Percentiles rank a stretch among this genome's conserved stretches.
These are phyloP conservation scores for Lutjanus argentimaculatus DNA, from an alignment of 2,797 vertebrate species.

Conservation along the genomic window DNA sequence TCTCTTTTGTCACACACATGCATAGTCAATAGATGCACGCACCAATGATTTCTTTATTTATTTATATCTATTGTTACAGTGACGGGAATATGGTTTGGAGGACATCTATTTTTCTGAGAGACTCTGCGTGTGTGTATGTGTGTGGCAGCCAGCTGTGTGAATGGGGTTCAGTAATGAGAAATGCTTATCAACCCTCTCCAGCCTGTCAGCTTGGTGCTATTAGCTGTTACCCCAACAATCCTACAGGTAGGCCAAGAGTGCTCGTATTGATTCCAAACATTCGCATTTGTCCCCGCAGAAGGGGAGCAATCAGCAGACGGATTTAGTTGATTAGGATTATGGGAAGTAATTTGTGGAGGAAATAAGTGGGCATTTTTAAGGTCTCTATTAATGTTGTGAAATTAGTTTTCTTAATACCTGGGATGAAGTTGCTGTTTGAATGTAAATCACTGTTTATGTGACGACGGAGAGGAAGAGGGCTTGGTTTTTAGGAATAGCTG, in stretches of 20 bases:
- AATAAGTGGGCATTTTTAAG: conserved; percentile 57
- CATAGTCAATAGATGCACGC: conserved; percentile 50
- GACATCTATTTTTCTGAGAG: conserved; percentile 55
- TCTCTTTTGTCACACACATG: conserved; percentile 34
- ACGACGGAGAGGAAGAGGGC: background rate
- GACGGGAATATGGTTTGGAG: conserved; percentile 56
- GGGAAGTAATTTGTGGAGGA: conserved; percentile 67
- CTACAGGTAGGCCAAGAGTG: conserved; percentile 79
- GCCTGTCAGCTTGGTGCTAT: conserved; percentile 77
- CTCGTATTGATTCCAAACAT: conserved; percentile 69
- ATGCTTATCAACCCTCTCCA: conserved; percentile 85
- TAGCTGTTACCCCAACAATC: conserved; percentile 74
- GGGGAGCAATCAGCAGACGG: conserved; percentile 62
- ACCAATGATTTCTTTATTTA: conserved; percentile 60
- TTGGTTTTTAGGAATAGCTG: conserved; percentile 15
- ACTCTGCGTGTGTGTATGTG: conserved; percentile 36
- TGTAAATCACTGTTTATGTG: conserved; percentile 60
- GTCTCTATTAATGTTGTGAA: conserved; percentile 60
- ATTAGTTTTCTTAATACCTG: conserved; percentile 68
- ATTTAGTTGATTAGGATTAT: conserved; percentile 79
- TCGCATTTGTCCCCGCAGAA: conserved; percentile 65
- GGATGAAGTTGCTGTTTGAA: conserved; percentile 57
- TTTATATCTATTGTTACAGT: conserved; percentile 69
- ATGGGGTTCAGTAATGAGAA: conserved; percentile 82
- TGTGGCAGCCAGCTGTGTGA: conserved; percentile 54